Evolutionary conservation across 2,113 vertebrate genomes (phyloP).

Genomic region (Hippocampus comes): DNA sequence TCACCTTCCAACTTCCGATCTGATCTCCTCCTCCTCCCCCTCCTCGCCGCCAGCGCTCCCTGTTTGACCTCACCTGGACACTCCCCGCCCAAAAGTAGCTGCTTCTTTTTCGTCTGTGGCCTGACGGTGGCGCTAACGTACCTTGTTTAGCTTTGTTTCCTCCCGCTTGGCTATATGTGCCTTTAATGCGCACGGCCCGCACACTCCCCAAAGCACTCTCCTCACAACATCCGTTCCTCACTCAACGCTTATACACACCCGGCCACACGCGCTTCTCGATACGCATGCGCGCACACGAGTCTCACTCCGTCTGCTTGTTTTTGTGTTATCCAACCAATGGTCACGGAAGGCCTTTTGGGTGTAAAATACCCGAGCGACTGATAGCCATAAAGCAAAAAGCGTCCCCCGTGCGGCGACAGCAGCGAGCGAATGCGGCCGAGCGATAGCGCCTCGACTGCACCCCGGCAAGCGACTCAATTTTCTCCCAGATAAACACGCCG

Average conservation of each 20-base stretch:
- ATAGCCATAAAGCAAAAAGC: neutral
- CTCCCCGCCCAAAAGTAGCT: neutral
- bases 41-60: neutral
- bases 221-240: neutral
- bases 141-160: neutral
- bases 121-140: slow-evolving; percentile 9
- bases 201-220: neutral
- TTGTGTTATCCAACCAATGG: neutral
- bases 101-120: slow-evolving; percentile 14
- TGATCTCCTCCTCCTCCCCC: slow-evolving; percentile 54
- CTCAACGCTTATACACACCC: neutral
- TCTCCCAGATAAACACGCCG: neutral
- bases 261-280: no score
- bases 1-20: slow-evolving; percentile 97
- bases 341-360: neutral
- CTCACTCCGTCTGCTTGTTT: neutral
- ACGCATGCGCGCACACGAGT: no score
- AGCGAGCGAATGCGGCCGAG: neutral
- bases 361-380: neutral
- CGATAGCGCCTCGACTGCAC: neutral
- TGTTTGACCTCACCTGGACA: neutral
- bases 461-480: neutral
- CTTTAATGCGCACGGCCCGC: neutral
- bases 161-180: neutral
- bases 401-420: neutral